A percentile compares a stretch with the other conserved stretches of the same genome.
Evolutionary conservation across 2,888 invertebrate genomes (phyloP).

Genomic region (Polyploca ridens): DNA sequence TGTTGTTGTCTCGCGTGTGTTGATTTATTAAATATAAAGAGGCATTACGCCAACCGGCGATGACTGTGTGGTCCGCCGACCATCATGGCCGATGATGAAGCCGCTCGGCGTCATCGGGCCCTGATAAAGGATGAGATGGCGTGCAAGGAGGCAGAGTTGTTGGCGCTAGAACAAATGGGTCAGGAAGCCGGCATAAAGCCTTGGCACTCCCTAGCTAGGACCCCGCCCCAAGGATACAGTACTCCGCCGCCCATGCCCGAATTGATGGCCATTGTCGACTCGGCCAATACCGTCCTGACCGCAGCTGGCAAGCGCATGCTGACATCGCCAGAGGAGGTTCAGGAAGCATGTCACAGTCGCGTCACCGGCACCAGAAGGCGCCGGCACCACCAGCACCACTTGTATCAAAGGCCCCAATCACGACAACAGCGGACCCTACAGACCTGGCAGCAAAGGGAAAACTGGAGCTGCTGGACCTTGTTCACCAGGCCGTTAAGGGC

Average conservation of each 20-base stretch:
- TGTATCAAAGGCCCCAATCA: background rate
- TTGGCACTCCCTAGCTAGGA: background rate
- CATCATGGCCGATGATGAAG: background rate
- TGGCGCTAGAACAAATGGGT: background rate
- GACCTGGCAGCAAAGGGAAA: no score
- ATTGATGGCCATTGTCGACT: background rate
- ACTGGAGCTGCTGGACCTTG: no score
- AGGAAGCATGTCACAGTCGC: background rate
- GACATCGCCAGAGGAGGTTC: constrained; percentile 16
- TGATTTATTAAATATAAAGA: no score
- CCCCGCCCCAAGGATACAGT: background rate
- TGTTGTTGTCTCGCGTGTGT: no score
- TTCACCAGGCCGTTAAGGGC: no score
- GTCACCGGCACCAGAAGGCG: background rate
- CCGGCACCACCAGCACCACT: background rate
- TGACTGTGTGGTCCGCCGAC: background rate
- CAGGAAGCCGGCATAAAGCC: background rate
- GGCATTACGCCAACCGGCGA: no score
- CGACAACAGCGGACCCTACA: no score
- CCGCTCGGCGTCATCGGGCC: background rate
- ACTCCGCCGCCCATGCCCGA: background rate
- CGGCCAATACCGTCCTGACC: background rate
- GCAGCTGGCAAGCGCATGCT: background rate
- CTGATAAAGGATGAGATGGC: background rate
- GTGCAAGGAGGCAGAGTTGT: background rate